Evolutionary conservation across 2,888 invertebrate genomes (phyloP).

Genomic region (Ephialtes manifestator): DNA sequence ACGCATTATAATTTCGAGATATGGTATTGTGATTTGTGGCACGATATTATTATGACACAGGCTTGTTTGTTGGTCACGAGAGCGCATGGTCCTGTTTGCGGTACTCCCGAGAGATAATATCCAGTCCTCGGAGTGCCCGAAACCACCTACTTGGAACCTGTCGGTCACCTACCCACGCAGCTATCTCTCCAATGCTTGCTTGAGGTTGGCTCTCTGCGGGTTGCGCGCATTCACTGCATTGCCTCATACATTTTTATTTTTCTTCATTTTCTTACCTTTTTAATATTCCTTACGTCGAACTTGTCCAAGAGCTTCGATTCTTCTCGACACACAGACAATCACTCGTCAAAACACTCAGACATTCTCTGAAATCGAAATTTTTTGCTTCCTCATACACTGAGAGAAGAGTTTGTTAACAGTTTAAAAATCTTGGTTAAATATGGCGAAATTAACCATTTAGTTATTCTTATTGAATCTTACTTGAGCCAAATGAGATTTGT

Average conservation of each 20-base stretch:
- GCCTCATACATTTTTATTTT: not conserved
- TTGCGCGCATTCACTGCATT: slow-evolving; percentile 12
- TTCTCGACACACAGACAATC: slow-evolving; percentile 24
- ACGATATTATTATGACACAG: slow-evolving; percentile 60
- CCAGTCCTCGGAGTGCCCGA: slow-evolving; percentile 47
- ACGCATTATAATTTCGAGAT: slow-evolving; percentile 45
- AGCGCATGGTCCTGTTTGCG: slow-evolving; percentile 30
- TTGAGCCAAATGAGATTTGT: too few species aligned
- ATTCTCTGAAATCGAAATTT: not conserved
- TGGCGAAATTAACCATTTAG: too few species aligned
- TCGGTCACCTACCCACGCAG: slow-evolving; percentile 69
- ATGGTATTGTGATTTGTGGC: slow-evolving; percentile 54
- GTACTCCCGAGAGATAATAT: slow-evolving; percentile 34
- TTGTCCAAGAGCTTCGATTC: not conserved
- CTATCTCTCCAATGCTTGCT: slow-evolving; percentile 45
- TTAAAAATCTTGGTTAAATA: too few species aligned
- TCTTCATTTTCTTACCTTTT: not conserved
- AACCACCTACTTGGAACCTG: slow-evolving; percentile 70
- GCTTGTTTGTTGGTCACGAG: slow-evolving; percentile 38
- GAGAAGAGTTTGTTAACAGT: too few species aligned
- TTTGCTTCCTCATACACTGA: too few species aligned
- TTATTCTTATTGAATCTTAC: too few species aligned
- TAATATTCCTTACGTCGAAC: slow-evolving; percentile 2
- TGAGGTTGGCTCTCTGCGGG: slow-evolving; percentile 28
- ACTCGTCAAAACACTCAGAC: not conserved